phyloP scores from a whole-genome alignment of 35 echinoderm and acorn worm species.

The Patiria miniata region DNA sequence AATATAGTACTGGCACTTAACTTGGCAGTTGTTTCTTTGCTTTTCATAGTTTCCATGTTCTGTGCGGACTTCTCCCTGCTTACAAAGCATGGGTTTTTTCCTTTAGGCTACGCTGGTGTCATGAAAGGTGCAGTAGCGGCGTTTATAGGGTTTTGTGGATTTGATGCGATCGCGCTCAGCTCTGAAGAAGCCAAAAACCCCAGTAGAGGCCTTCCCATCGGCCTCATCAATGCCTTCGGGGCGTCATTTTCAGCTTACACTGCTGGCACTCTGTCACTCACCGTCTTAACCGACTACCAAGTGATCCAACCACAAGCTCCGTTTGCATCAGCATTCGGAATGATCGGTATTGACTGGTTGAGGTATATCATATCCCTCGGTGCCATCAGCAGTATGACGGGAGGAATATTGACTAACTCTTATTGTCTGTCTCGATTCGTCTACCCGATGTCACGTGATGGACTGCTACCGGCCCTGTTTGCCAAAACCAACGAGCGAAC shows the following conservation, averaged over 20 bases:
- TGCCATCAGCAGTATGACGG: constrained; percentile 48
- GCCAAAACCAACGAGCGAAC: background rate
- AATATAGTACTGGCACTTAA: constrained; percentile 15
- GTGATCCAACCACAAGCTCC: no score
- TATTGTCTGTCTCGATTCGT: constrained; percentile 39
- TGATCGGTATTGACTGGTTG: background rate
- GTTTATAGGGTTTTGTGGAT: no score
- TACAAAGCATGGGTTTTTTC: background rate
- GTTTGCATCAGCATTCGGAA: no score
- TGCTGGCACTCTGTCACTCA: no score
- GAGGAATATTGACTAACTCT: constrained; percentile 11
- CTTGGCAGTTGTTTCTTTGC: background rate
- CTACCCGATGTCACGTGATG: constrained; percentile 51
- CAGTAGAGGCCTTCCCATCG: no score
- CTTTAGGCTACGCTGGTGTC: constrained; percentile 20
- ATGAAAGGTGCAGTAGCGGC: constrained; percentile 4
- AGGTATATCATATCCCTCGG: constrained; percentile 38
- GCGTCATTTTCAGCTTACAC: no score
- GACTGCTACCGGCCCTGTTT: constrained; percentile 22
- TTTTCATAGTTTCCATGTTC: background rate
- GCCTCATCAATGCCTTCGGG: no score
- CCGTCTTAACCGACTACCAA: no score
- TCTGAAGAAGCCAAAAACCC: no score
- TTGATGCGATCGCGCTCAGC: no score
- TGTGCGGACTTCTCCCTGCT: constrained; percentile 22